A percentile compares a stretch with the other conserved stretches of the same genome.
These are phyloP conservation scores for Phortica variegata DNA, from an alignment of 1,140 invertebrate genomes.

Conservation along the genomic window DNA sequence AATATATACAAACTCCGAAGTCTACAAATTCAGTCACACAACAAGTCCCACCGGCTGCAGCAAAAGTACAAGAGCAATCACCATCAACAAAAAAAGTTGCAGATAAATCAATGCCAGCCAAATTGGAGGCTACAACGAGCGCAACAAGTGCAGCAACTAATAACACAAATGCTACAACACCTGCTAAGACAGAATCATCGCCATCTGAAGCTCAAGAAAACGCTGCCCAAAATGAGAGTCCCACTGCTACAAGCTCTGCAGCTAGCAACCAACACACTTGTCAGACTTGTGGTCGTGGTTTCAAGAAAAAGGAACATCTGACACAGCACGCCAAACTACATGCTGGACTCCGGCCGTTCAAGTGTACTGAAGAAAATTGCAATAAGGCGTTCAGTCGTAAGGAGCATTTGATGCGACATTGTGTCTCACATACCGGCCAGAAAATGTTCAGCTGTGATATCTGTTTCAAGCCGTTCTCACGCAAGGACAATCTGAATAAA, in stretches of 20 bases:
- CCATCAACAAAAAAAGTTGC: neutral
- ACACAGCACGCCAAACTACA: conserved; percentile 73
- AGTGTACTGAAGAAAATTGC: conserved; percentile 64
- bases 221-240: conserved; percentile 6
- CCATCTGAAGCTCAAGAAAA: too few relatives aligned
- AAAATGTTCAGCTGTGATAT: conserved; percentile 75
- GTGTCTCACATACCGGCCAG: conserved; percentile 72
- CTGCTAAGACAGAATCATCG: conserved; percentile 2
- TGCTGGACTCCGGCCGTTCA: conserved; percentile 67
- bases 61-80: conserved; percentile 7
- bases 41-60: conserved; percentile 9
- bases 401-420: conserved; percentile 70
- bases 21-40: conserved; percentile 12
- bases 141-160: conserved; percentile 12
- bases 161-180: conserved; percentile 4
- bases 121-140: conserved; percentile 1
- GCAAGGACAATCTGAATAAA: conserved; percentile 75
- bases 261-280: conserved; percentile 22
- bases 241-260: neutral
- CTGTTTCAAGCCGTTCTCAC: conserved; percentile 74
- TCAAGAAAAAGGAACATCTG: conserved; percentile 73
- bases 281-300: conserved; percentile 67
- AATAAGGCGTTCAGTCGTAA: conserved; percentile 73
- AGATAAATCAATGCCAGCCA: too few relatives aligned
- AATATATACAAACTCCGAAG: neutral